Conservation (phyloP, 2,797 vertebrate genomes). For the Rachycentron canadum region DNA sequence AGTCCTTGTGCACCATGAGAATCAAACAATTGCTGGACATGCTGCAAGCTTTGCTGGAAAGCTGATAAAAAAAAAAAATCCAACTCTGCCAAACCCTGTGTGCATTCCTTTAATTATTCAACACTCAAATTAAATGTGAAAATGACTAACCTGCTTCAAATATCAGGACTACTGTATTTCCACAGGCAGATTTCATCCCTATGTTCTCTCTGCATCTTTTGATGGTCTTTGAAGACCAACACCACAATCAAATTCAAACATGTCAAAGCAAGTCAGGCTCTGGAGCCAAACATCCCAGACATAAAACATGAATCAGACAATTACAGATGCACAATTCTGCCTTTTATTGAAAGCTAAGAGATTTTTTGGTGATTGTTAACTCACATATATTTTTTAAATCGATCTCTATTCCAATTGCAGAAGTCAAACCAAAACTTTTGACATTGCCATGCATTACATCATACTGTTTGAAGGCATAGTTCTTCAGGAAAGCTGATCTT, state of each 20-base stretch:
- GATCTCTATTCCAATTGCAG: background rate
- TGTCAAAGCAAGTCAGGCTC: slow-evolving; percentile 3
- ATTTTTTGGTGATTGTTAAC: slow-evolving; percentile 3
- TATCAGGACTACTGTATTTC: background rate
- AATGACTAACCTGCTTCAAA: slow-evolving; percentile 14
- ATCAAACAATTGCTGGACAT: slow-evolving; percentile 13
- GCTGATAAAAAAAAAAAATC: slow-evolving; percentile 22
- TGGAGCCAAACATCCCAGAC: slow-evolving; percentile 11
- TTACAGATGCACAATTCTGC: background rate
- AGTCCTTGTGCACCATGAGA: background rate
- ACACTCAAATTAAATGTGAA: slow-evolving; percentile 3
- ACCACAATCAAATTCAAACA: background rate
- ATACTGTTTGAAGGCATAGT: slow-evolving; percentile 38
- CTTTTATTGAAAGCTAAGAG: background rate
- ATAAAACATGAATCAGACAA: slow-evolving; percentile 5
- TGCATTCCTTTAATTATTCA: slow-evolving; percentile 22
- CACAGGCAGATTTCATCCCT: background rate
- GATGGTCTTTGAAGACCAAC: slow-evolving; percentile 16
- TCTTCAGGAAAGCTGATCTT: slow-evolving; percentile 21
- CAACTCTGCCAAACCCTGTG: background rate
- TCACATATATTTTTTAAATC: slow-evolving; percentile 23
- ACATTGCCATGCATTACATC: slow-evolving; percentile 57
- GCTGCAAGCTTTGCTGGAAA: slow-evolving; percentile 16
- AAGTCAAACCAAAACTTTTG: slow-evolving; percentile 2
- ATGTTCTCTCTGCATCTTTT: slow-evolving; percentile 2